These are phyloP conservation scores for Proterorhinus semilunaris DNA, from an alignment of 2,113 vertebrate genomes.

Conservation along the genomic window DNA sequence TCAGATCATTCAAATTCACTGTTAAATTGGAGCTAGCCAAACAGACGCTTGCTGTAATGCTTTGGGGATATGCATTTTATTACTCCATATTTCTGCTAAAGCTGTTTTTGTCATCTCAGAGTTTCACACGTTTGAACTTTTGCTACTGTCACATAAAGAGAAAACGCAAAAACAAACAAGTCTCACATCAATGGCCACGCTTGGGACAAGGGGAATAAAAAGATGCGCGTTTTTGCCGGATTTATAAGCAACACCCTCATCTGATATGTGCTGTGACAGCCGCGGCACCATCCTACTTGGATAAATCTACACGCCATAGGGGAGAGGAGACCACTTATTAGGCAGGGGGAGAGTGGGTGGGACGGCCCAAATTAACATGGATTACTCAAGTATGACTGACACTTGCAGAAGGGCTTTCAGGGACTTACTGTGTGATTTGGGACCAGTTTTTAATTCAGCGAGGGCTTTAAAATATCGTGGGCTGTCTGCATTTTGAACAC, in stretches of 20 bases:
- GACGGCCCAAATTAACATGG: constrained; percentile 71
- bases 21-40: no score
- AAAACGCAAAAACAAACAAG: constrained; percentile 28
- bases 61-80: not conserved
- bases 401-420: constrained; percentile 70
- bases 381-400: constrained; percentile 73
- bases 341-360: constrained; percentile 65
- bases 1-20: no score
- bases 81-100: constrained; percentile 30
- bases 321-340: constrained; percentile 63
- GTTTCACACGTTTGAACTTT: constrained; percentile 46
- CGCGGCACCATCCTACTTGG: constrained; percentile 48
- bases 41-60: no score
- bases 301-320: constrained; percentile 53
- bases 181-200: constrained; percentile 18
- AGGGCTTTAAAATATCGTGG: constrained; percentile 65
- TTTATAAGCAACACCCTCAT: constrained; percentile 28
- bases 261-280: constrained; percentile 49
- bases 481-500: constrained; percentile 66
- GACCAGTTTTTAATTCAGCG: constrained; percentile 65
- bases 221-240: constrained; percentile 3
- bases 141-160: constrained; percentile 25
- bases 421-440: constrained; percentile 69
- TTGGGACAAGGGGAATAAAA: constrained; percentile 16
- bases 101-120: constrained; percentile 30